A percentile compares a stretch with the other conserved stretches of the same genome.
Conservation (phyloP, 35 echinoderm and acorn worm species). For the Apostichopus californicus region DNA sequence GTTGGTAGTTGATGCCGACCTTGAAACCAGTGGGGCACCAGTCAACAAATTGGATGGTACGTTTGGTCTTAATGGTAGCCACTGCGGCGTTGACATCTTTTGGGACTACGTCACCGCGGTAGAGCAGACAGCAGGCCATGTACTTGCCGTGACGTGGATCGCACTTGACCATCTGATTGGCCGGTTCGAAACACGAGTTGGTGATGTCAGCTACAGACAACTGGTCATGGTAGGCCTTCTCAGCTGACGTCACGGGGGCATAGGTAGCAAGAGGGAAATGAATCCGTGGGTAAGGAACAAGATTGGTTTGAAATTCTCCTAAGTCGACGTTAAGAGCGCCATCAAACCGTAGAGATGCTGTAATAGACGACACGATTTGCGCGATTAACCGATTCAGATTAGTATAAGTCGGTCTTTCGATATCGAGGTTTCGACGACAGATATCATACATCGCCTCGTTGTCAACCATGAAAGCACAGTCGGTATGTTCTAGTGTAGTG, state of each 20-base stretch:
- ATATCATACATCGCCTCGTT: too few species aligned
- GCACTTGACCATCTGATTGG: slow-evolving; percentile 57
- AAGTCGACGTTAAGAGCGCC: slow-evolving; percentile 31
- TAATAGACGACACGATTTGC: slow-evolving; percentile 23
- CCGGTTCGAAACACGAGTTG: neutral
- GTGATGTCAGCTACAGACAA: slow-evolving; percentile 18
- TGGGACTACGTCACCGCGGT: slow-evolving; percentile 54
- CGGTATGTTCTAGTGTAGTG: slow-evolving; percentile 42
- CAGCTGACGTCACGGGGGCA: too few species aligned
- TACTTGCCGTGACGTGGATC: slow-evolving; percentile 64
- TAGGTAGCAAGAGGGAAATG: too few species aligned
- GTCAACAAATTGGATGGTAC: slow-evolving; percentile 3
- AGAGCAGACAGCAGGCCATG: slow-evolving; percentile 66
- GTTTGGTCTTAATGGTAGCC: slow-evolving; percentile 12
- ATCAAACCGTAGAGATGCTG: neutral
- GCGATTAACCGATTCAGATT: slow-evolving; percentile 9
- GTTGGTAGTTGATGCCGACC: too few species aligned
- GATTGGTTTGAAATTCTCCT: slow-evolving; percentile 8
- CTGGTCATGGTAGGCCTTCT: neutral
- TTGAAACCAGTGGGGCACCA: too few species aligned
- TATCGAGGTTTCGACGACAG: too few species aligned
- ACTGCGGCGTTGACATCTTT: neutral
- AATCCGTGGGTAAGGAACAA: too few species aligned
- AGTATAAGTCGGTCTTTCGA: too few species aligned
- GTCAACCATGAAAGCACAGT: slow-evolving; percentile 19